Conservation (phyloP, 92 coral and sea anemone species). For the Palythoa grandiflora region DNA sequence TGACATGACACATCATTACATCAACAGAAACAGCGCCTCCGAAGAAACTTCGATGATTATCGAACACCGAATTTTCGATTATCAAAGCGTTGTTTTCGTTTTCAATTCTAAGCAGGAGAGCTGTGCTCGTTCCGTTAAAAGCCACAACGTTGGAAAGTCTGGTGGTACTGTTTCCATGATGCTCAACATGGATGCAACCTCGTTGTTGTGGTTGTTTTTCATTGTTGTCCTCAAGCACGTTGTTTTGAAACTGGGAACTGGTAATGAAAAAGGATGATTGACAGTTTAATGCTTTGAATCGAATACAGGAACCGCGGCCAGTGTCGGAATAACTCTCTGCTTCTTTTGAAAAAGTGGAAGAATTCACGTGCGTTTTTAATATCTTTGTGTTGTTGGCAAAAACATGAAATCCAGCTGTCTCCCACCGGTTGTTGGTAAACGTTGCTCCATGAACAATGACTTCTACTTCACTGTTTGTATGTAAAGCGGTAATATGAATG, state of each 20-base stretch:
- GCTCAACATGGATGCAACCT: conserved; percentile 33
- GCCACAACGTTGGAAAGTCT: conserved; percentile 14
- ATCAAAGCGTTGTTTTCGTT: conserved; percentile 12
- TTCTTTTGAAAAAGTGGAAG: too few species aligned
- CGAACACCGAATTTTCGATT: background rate
- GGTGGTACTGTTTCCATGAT: conserved; percentile 24
- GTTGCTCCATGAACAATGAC: too few species aligned
- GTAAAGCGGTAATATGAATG: too few species aligned
- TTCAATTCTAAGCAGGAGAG: background rate
- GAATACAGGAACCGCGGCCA: too few species aligned
- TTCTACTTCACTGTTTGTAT: too few species aligned
- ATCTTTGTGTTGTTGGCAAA: too few species aligned
- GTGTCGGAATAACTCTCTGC: too few species aligned
- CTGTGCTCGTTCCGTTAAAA: conserved; percentile 21
- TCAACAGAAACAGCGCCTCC: conserved; percentile 25
- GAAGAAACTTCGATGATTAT: conserved; percentile 8
- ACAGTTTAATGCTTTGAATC: background rate
- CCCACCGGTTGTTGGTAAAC: too few species aligned
- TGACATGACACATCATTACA: background rate
- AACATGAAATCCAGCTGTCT: too few species aligned
- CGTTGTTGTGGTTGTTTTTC: background rate
- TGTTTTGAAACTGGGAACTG: conserved; percentile 27
- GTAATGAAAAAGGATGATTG: background rate
- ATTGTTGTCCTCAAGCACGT: background rate
- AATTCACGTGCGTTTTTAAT: too few species aligned